Evolutionary conservation across 2,113 vertebrate genomes (phyloP).

Genomic region (Takifugu bimaculatus): DNA sequence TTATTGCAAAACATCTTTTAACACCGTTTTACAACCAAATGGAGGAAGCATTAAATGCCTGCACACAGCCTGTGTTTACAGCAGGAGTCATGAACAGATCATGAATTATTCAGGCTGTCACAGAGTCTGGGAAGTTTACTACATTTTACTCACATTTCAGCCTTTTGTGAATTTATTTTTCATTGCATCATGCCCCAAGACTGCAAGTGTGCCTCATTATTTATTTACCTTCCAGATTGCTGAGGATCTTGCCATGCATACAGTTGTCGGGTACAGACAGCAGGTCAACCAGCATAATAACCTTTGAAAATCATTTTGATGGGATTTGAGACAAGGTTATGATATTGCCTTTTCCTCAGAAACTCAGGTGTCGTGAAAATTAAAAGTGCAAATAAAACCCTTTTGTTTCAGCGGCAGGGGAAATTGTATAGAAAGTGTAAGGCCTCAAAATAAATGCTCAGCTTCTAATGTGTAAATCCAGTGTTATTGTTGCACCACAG

Average conservation of each 20-base stretch:
- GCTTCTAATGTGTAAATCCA: too few species aligned
- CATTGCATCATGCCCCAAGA: slow-evolving; percentile 16
- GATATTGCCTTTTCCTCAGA: too few species aligned
- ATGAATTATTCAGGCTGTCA: slow-evolving; percentile 55
- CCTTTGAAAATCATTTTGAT: not conserved
- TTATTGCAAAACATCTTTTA: not conserved
- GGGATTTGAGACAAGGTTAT: too few species aligned
- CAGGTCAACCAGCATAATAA: not conserved
- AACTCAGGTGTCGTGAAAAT: too few species aligned
- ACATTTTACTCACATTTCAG: slow-evolving; percentile 36
- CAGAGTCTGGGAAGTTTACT: slow-evolving; percentile 32
- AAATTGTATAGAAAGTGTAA: too few species aligned
- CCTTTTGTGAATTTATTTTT: slow-evolving; percentile 30
- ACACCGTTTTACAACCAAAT: slow-evolving; percentile 20
- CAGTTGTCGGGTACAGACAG: slow-evolving; percentile 1
- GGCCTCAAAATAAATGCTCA: too few species aligned
- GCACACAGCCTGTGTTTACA: slow-evolving; percentile 35
- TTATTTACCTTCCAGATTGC: slow-evolving; percentile 30
- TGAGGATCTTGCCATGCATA: slow-evolving; percentile 2
- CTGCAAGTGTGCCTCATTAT: slow-evolving; percentile 17
- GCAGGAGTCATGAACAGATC: slow-evolving; percentile 24
- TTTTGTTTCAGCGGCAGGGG: too few species aligned
- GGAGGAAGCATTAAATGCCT: slow-evolving; percentile 13
- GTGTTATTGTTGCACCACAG: too few species aligned
- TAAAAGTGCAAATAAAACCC: too few species aligned